phyloP scores from a whole-genome alignment of 2,797 vertebrate genomes.

The Brachymystax lenok region DNA sequence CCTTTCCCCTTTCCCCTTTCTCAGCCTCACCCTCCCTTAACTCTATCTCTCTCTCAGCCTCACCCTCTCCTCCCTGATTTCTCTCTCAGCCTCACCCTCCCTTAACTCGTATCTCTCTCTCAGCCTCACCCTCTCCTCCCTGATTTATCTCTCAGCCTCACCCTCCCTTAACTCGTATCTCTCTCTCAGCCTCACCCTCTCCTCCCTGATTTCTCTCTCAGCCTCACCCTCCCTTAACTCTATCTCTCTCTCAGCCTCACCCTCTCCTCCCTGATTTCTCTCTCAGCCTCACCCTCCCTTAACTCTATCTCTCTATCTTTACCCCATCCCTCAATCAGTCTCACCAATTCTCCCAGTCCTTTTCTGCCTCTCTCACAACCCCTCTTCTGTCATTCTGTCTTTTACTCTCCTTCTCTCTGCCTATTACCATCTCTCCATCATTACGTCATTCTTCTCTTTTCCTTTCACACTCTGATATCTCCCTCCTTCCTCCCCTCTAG shows the following conservation, averaged over 20 bases:
- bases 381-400: not conserved
- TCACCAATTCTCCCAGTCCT: not conserved
- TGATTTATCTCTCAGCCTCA: not conserved
- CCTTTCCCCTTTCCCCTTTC: slow-evolving; percentile 14
- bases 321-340: not conserved
- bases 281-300: too few species aligned
- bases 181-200: too few species aligned
- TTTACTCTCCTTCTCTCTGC: not conserved
- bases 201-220: not conserved
- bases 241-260: not conserved
- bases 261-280: not conserved
- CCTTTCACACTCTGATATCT: not conserved
- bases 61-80: not conserved
- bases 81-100: too few species aligned
- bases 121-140: not conserved
- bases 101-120: not conserved
- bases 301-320: too few species aligned
- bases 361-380: not conserved
- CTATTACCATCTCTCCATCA: not conserved
- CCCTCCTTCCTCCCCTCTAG: not conserved
- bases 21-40: slow-evolving; percentile 2
- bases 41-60: too few species aligned
- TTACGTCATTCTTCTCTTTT: not conserved
- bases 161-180: too few species aligned
- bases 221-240: too few species aligned